These are phyloP conservation scores for Trichechus manatus DNA, from an alignment of 2,113 vertebrate genomes.

Conservation along the genomic window DNA sequence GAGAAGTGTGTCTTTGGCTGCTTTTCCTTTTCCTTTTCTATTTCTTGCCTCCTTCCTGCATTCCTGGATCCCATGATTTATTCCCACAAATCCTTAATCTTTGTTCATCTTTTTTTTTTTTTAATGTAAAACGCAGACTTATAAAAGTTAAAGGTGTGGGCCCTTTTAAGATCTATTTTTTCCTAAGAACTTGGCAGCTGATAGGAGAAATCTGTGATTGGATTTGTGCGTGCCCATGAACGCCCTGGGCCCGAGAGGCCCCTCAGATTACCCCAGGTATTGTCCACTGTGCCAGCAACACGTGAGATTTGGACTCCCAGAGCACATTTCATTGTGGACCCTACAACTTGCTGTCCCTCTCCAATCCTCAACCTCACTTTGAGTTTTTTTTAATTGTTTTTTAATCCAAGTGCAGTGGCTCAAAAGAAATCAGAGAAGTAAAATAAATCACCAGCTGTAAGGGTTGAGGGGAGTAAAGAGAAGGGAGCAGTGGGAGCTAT, in stretches of 20 bases:
- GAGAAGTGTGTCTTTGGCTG: not conserved
- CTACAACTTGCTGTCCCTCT: not conserved
- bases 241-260: not conserved
- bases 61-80: not conserved
- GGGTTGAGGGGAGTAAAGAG: not conserved
- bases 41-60: not conserved
- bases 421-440: slow-evolving; percentile 28
- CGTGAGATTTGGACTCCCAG: not conserved
- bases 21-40: slow-evolving; percentile 34
- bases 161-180: slow-evolving; percentile 23
- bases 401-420: not conserved
- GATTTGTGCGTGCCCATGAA: not conserved
- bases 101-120: not conserved
- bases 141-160: not conserved
- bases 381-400: not conserved
- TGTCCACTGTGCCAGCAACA: not conserved
- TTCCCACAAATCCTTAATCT: not conserved
- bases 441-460: slow-evolving; percentile 3
- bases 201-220: not conserved
- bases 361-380: not conserved
- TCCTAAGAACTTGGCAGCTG: not conserved
- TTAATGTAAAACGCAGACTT: not conserved
- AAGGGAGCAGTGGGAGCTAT: not conserved
- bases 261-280: not conserved
- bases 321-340: not conserved